A percentile compares a stretch with the other conserved stretches of the same genome.
phyloP scores from a whole-genome alignment of 2,797 vertebrate genomes.

The Poecilia velifera region DNA sequence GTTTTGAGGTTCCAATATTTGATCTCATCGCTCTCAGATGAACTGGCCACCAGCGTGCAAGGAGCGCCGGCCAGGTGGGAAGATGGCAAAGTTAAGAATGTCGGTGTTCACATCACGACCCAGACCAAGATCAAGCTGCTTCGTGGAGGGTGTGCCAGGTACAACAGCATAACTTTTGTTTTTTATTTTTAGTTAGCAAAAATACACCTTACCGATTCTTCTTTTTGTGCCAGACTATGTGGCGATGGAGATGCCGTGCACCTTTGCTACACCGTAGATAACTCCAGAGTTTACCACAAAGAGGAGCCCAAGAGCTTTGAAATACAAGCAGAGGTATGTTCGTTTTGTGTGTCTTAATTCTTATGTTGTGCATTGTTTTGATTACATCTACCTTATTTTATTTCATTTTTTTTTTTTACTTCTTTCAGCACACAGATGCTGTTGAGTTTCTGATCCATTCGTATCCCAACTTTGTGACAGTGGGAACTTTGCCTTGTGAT shows the following conservation, averaged over 20 bases:
- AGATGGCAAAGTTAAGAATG: conserved; percentile 73
- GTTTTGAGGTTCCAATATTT: background rate
- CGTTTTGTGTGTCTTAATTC: background rate
- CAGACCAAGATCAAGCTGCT: conserved; percentile 88
- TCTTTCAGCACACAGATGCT: conserved; percentile 85
- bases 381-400: background rate
- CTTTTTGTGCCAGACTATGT: conserved; percentile 80
- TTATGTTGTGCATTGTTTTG: background rate
- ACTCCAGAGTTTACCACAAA: conserved; percentile 95
- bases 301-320: conserved; percentile 87
- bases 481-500: conserved; percentile 86
- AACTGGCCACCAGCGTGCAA: conserved; percentile 84
- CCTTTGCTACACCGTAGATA: conserved; percentile 90
- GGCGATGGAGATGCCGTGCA: conserved; percentile 86
- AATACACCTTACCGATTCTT: background rate
- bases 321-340: conserved; percentile 84
- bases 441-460: conserved; percentile 91
- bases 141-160: conserved; percentile 85
- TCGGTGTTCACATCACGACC: conserved; percentile 76
- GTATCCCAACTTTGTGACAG: conserved; percentile 87
- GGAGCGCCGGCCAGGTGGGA: conserved; percentile 87
- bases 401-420: background rate
- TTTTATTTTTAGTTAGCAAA: background rate
- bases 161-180: background rate
- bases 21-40: conserved; percentile 67